These are phyloP conservation scores for Carterocephalus palaemon DNA, from an alignment of 2,888 invertebrate species.

Conservation along the genomic window DNA sequence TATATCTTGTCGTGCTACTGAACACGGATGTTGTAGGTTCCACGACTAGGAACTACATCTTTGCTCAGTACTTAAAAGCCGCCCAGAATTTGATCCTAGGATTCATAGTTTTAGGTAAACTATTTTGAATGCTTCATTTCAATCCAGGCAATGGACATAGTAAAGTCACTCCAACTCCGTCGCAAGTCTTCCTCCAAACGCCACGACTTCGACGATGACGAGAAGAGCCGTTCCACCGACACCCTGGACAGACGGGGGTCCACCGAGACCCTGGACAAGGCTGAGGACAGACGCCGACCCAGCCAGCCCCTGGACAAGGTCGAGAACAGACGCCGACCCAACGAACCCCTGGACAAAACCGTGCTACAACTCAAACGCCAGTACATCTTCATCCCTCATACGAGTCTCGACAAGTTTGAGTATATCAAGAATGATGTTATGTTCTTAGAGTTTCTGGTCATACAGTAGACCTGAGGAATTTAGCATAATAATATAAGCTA, in stretches of 20 bases:
- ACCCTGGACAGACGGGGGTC: constrained; percentile 57
- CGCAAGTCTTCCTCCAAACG: constrained; percentile 64
- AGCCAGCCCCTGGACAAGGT: constrained; percentile 62
- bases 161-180: constrained; percentile 77
- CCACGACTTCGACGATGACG: constrained; percentile 60
- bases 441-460: constrained; percentile 79
- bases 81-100: too few relatives aligned
- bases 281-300: too few relatives aligned
- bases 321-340: too few relatives aligned
- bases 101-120: too few relatives aligned
- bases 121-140: too few relatives aligned
- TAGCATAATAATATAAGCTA: constrained; percentile 1
- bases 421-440: constrained; percentile 80
- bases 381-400: constrained; percentile 83
- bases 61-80: too few relatives aligned
- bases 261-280: too few relatives aligned
- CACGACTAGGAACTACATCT: too few relatives aligned
- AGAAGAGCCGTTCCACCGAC: constrained; percentile 50
- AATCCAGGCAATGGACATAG: constrained; percentile 80
- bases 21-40: too few relatives aligned
- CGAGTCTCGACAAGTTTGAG: constrained; percentile 78
- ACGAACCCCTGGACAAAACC: constrained; percentile 57
- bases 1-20: too few relatives aligned
- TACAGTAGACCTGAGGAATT: constrained; percentile 38
- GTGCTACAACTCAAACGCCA: constrained; percentile 67